A percentile compares a stretch with the other conserved stretches of the same genome.
These are phyloP conservation scores for Brachyptera putata DNA, from an alignment of 2,888 invertebrate genomes.

Conservation along the genomic window DNA sequence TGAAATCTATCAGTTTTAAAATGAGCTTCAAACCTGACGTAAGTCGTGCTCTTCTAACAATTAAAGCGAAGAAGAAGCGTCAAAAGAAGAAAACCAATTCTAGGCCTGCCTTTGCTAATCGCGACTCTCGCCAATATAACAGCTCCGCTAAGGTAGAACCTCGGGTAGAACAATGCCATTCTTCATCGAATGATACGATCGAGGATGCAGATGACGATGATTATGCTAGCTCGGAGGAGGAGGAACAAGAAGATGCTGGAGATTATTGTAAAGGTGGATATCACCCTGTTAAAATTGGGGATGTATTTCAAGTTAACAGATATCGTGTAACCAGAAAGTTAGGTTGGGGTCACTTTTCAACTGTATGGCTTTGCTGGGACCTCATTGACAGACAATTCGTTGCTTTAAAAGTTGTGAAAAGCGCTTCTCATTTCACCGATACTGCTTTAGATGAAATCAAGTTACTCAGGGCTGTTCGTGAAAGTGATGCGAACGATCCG, in stretches of 20 bases:
- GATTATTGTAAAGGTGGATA: conserved; percentile 98
- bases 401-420: conserved; percentile 98
- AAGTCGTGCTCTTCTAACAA: conserved; percentile 85
- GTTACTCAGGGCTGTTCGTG: conserved; percentile 90
- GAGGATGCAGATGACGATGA: conserved; percentile 64
- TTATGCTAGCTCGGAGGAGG: conserved; percentile 79
- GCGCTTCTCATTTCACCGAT: conserved; percentile 97
- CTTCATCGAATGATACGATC: conserved; percentile 74
- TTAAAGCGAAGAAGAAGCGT: conserved; percentile 88
- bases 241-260: conserved; percentile 95
- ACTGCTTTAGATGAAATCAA: conserved; percentile 99
- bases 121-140: conserved; percentile 26
- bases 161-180: conserved; percentile 35
- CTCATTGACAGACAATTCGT: conserved; percentile 91
- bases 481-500: conserved; percentile 86
- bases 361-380: conserved; percentile 99
- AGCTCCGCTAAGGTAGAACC: conserved; percentile 37
- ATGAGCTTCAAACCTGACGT: conserved; percentile 90
- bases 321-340: conserved; percentile 96
- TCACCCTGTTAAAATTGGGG: conserved; percentile 98
- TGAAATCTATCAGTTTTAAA: too few relatives aligned
- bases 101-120: conserved; percentile 58
- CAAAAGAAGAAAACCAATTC: conserved; percentile 46
- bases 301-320: conserved; percentile 81
- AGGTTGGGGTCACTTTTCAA: conserved; percentile 99